phyloP scores from a whole-genome alignment of 1,140 invertebrate genomes.

The Hirudo medicinalis region DNA sequence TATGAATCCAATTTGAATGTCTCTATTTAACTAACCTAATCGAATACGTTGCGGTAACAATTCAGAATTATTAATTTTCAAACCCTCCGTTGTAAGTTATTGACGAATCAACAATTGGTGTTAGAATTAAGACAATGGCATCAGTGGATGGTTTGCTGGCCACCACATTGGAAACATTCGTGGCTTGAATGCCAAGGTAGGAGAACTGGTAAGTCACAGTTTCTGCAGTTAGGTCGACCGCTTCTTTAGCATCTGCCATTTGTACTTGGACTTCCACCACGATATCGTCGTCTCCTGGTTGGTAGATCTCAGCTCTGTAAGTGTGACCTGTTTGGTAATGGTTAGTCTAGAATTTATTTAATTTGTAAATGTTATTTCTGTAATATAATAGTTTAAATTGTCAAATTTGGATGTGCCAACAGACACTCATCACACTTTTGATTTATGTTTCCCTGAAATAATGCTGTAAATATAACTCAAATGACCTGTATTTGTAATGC shows the following conservation, averaged over 20 bases:
- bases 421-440: no score
- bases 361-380: no score
- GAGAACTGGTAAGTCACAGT: conserved; percentile 27
- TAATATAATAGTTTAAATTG: no score
- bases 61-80: conserved; percentile 1
- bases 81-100: conserved; percentile 25
- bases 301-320: conserved; percentile 20
- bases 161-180: conserved; percentile 24
- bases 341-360: no score
- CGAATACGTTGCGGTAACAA: neutral
- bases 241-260: conserved; percentile 27
- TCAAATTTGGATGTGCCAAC: no score
- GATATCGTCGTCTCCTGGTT: conserved; percentile 28
- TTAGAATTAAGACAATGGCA: conserved; percentile 24
- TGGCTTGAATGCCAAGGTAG: conserved; percentile 24
- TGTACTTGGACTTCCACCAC: conserved; percentile 27
- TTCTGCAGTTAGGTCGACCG: conserved; percentile 19
- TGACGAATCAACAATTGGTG: conserved; percentile 22
- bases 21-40: neutral
- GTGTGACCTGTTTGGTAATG: conserved; percentile 12
- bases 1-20: neutral
- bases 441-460: no score
- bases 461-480: no score
- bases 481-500: conserved; percentile 32
- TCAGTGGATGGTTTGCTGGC: conserved; percentile 24